These are phyloP conservation scores for Paracanthobrama guichenoti DNA, from an alignment of 2,113 vertebrate species.

Conservation along the genomic window DNA sequence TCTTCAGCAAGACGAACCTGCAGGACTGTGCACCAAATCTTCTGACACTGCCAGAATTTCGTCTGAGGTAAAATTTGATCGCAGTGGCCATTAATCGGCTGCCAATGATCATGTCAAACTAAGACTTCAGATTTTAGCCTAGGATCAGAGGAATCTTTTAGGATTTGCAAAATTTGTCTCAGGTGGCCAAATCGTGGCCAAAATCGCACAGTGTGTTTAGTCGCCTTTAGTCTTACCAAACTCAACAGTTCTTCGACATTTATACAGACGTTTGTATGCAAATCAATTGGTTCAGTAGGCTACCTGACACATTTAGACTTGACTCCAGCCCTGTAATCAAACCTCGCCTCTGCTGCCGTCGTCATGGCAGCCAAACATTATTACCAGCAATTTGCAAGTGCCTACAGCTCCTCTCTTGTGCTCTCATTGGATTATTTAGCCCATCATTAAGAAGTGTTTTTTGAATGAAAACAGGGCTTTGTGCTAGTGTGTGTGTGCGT, in stretches of 20 bases:
- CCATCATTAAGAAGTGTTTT: conserved; percentile 50
- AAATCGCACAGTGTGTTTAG: too few relatives aligned
- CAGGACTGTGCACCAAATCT: too few relatives aligned
- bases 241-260: background rate
- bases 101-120: too few relatives aligned
- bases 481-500: background rate
- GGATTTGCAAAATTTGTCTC: too few relatives aligned
- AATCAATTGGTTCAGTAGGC: conserved; percentile 9
- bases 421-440: conserved; percentile 44
- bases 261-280: background rate
- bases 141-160: too few relatives aligned
- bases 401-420: conserved; percentile 7
- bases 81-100: too few relatives aligned
- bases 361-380: conserved; percentile 52
- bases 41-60: too few relatives aligned
- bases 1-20: too few relatives aligned
- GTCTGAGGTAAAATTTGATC: too few relatives aligned
- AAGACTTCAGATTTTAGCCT: too few relatives aligned
- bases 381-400: conserved; percentile 46
- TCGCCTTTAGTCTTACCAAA: background rate
- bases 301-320: conserved; percentile 18
- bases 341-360: conserved; percentile 38
- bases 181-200: too few relatives aligned
- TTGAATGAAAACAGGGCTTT: conserved; percentile 49
- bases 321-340: conserved; percentile 47